Base-by-base conservation (phyloP, 2,797 vertebrate species). In the Tapirus indicus region DNA sequence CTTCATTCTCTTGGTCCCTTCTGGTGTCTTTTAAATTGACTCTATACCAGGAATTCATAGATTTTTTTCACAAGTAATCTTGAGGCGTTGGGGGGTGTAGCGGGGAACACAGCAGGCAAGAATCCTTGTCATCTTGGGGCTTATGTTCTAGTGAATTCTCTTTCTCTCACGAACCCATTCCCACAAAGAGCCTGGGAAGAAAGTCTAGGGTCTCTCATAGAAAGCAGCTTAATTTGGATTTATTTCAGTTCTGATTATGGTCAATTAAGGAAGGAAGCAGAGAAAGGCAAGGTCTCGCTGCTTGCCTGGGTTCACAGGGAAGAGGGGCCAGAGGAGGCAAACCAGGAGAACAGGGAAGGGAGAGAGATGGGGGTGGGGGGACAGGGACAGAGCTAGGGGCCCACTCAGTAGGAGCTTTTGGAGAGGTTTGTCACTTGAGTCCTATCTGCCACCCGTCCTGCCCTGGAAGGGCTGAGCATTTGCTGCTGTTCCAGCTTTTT, bases 171-270 rank as follows among this genome's bases (percentile, higher is more conserved):
- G 25, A 66, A 9, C 35, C 47, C 77, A 58, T 41, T 60, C 54
- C 64, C 32, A 68, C 64, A 74, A 41, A 56, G 56, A 69, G n/a
- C 35, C 25, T 62, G 83, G 74, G 74, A 91, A 68, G 79, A n/a
- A 35, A 32, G 35, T n/a, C 44, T 72, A 92, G n/a, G 56, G 35
- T 84, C n/a, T 78, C 25, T 94, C 56, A 6, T n/a, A 72, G 86
- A 93, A 92, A 84, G 49, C 58, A 54, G 8, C 68, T 88, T 91
- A 32, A 54, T 93, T 95, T 86, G 86, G 82, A 47, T 41, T 94
- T 90, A 25, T 77, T 94, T 95, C 41, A 78, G n/a, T 93, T 91
- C 56, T 0, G 0, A 9, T 88, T 77, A n/a, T 35, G 64, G 86
- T 89, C 71, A 47, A 8, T 90, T 68, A 90, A 71, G 66, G 79